A percentile compares a stretch with the other conserved stretches of the same genome.
Conservation (phyloP, 1,140 invertebrate genomes). For the Drosophila nasuta region DNA sequence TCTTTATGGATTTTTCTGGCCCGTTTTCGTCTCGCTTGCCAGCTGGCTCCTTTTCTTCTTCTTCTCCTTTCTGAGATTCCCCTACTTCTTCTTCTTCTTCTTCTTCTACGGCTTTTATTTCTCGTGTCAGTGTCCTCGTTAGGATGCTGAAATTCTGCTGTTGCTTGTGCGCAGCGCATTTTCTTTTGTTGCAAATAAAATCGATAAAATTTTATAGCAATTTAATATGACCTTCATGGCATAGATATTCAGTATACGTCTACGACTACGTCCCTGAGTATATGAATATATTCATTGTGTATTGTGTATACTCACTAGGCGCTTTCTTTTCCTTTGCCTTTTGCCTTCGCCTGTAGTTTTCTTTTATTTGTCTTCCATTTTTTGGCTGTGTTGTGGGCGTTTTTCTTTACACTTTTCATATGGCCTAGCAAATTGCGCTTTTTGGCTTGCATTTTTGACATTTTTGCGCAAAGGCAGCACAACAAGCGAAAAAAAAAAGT, state of each 20-base stretch:
- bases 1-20: slow-evolving; percentile 79
- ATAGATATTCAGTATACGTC: slow-evolving; percentile 64
- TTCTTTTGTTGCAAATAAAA: slow-evolving; percentile 84
- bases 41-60: slow-evolving; percentile 34
- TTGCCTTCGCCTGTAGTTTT: slow-evolving; percentile 32
- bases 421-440: slow-evolving; percentile 48
- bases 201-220: slow-evolving; percentile 84
- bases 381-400: slow-evolving; percentile 57
- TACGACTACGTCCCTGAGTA: slow-evolving; percentile 4
- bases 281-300: slow-evolving; percentile 46
- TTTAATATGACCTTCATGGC: slow-evolving; percentile 85
- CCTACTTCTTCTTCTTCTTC: slow-evolving; percentile 8
- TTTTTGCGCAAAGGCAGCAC: slow-evolving; percentile 3
- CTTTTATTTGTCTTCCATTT: slow-evolving; percentile 18
- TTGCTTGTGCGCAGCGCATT: slow-evolving; percentile 81
- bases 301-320: slow-evolving; percentile 52
- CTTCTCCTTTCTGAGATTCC: slow-evolving; percentile 2
- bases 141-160: slow-evolving; percentile 60
- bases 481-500: slow-evolving; percentile 14
- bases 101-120: slow-evolving; percentile 16
- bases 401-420: slow-evolving; percentile 53
- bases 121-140: slow-evolving; percentile 84
- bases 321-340: slow-evolving; percentile 49
- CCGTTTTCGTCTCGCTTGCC: slow-evolving; percentile 44
- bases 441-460: slow-evolving; percentile 55